Evolutionary conservation across 64 coral and sea anemone species (phyloP), one percentile per base, ranked within the genome.

Genomic region (Cladopsammia gracilis): DNA sequence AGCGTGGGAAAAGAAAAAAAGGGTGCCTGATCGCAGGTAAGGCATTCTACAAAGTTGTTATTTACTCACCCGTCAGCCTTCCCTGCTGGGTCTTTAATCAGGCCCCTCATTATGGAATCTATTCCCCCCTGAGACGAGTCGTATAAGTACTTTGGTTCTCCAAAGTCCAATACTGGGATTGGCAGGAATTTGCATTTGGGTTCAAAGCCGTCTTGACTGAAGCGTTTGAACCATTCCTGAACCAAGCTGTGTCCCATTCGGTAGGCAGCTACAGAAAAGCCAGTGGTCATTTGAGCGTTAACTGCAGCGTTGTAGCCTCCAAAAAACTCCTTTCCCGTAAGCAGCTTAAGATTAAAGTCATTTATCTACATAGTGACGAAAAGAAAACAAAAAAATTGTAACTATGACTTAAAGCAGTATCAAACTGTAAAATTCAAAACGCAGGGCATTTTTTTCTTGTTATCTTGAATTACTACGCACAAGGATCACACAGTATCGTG

Each of bases 221-320:
- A 72, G 7, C 70, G 70, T 43, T n/a, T 34, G 15, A 72, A 87
- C 46, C 48, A 23, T 49, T 48, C 54, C 14, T 57, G 67, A 5
- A 93, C 83, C 82, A 93, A 76, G 46, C 82, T 93, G 73, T 93
- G 91, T 1, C 91, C 82, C 59, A 93, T 87, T 23, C 91, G 91
- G 86, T 86, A 93, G 2, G 82, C 91, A 52, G 91, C 81, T 3
- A 67, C 64, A 18, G 82, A 53, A 47, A 93, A 93, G 42, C 56
- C 18, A 4, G 85, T 77, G 20, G 47, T 51, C 5, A 93, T 67
- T 25, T 71, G 62, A 11, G 91, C 44, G 52, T 87, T n/a, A 0
- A 70, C 25, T 0, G 1, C 59, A 0, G 8, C 0, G 43, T 58
- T 14, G 59, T 92, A 85, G 9, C 79, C 53, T 50, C 11, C 16